Conservation (phyloP, 2,888 invertebrate species). For the Cheilosia grossa region DNA sequence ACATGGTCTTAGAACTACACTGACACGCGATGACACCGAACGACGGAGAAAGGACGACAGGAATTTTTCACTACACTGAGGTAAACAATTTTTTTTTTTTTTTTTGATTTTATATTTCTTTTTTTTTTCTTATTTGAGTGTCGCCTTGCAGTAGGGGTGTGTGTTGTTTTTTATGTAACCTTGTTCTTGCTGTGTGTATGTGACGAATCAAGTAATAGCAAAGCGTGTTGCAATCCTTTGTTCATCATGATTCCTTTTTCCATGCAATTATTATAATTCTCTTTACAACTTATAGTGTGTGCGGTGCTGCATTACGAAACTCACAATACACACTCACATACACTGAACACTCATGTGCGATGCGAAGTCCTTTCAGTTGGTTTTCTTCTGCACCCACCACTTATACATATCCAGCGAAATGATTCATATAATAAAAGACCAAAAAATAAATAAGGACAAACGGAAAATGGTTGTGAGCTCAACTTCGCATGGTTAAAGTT, state of each 20-base stretch:
- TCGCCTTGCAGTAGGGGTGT: slow-evolving; percentile 42
- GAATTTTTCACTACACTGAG: slow-evolving; percentile 25
- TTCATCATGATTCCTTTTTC: slow-evolving; percentile 60
- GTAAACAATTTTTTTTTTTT: slow-evolving; percentile 35
- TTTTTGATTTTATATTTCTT: slow-evolving; percentile 11
- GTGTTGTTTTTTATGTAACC: slow-evolving; percentile 72
- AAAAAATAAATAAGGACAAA: neutral
- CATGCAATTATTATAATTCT: slow-evolving; percentile 55
- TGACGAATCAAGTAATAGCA: slow-evolving; percentile 53
- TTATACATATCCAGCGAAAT: slow-evolving; percentile 62
- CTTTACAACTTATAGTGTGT: slow-evolving; percentile 40
- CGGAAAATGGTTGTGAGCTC: neutral
- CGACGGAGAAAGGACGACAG: neutral
- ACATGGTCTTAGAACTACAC: slow-evolving; percentile 51
- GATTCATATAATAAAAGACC: slow-evolving; percentile 59
- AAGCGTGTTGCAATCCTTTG: slow-evolving; percentile 67
- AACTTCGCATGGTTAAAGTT: slow-evolving; percentile 36
- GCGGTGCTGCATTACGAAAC: slow-evolving; percentile 67
- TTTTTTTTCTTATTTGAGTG: slow-evolving; percentile 25
- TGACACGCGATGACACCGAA: slow-evolving; percentile 49
- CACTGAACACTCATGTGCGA: slow-evolving; percentile 2
- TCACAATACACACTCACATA: slow-evolving; percentile 46
- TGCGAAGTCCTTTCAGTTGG: slow-evolving; percentile 50
- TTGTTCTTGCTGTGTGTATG: slow-evolving; percentile 41
- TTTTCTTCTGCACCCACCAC: slow-evolving; percentile 70